Evolutionary conservation across 2,797 vertebrate species (phyloP).

Genomic region (Halcyon badia): DNA sequence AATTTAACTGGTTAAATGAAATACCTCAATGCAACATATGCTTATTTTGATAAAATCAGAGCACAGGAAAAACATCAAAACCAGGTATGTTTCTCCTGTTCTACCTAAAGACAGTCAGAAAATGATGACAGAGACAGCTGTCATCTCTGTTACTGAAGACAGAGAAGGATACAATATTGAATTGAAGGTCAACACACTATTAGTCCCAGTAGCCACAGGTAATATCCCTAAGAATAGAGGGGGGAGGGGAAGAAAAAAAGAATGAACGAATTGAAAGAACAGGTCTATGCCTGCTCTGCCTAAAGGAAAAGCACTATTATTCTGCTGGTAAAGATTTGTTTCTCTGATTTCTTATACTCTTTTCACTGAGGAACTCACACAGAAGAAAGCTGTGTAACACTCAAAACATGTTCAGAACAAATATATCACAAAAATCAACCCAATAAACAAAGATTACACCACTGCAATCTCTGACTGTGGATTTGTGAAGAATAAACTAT

Average conservation of each 20-base stretch:
- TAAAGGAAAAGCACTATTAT: background rate
- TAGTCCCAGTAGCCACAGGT: background rate
- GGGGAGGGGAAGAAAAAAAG: rapidly evolving
- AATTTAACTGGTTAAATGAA: background rate
- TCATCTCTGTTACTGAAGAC: background rate
- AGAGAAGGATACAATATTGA: background rate
- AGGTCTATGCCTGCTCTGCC: background rate
- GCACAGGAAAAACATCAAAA: background rate
- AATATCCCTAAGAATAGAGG: background rate
- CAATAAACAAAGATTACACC: conserved; percentile 7
- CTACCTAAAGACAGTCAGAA: background rate
- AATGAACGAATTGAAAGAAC: rapidly evolving
- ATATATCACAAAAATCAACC: background rate
- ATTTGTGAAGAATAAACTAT: background rate
- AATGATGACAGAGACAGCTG: background rate
- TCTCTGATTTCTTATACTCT: background rate
- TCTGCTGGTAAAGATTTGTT: background rate
- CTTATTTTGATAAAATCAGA: background rate
- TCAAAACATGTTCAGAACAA: background rate
- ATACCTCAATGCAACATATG: background rate
- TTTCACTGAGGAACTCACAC: background rate
- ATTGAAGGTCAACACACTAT: background rate
- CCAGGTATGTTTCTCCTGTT: background rate
- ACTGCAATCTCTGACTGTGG: background rate
- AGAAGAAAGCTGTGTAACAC: background rate